phyloP scores from a whole-genome alignment of 37 sponge, comb jelly and placozoan species.

The Chondrosia reniformis region DNA sequence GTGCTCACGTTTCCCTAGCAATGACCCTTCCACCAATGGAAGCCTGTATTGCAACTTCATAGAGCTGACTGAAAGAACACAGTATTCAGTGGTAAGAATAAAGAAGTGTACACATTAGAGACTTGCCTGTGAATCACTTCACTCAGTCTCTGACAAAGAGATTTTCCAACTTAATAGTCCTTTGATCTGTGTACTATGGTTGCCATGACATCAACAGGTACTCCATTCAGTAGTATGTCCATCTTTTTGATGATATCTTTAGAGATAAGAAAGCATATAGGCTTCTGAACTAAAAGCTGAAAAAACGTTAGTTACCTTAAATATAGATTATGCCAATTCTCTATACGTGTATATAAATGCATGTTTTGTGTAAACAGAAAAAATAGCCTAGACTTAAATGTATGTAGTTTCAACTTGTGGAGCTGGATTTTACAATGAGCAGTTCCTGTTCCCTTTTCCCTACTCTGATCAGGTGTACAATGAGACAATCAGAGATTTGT shows the following conservation, averaged over 20 bases:
- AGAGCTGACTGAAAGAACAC: conserved; percentile 90
- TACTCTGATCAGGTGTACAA: conserved; percentile 98
- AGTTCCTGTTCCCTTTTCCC: too few species aligned
- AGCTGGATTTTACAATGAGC: too few species aligned
- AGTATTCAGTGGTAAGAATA: too few species aligned
- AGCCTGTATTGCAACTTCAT: conserved; percentile 90
- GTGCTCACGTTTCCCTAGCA: conserved; percentile 92
- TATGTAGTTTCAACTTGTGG: too few species aligned
- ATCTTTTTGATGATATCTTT: conserved; percentile 34
- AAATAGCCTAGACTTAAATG: too few species aligned
- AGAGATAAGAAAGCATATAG: not conserved
- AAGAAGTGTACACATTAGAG: too few species aligned
- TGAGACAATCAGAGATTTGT: conserved; percentile 88
- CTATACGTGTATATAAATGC: too few species aligned
- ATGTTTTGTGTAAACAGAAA: too few species aligned
- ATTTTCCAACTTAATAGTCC: conserved; percentile 50
- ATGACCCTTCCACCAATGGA: conserved; percentile 68
- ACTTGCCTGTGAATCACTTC: conserved; percentile 64
- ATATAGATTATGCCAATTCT: too few species aligned
- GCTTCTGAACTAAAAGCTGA: too few species aligned
- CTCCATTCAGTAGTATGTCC: conserved; percentile 86
- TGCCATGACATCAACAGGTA: conserved; percentile 82
- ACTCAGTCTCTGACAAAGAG: conserved; percentile 64
- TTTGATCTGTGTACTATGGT: conserved; percentile 71
- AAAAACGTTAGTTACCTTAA: too few species aligned